Conservation (phyloP, 2,797 vertebrate genomes). For the Avahi laniger region DNA sequence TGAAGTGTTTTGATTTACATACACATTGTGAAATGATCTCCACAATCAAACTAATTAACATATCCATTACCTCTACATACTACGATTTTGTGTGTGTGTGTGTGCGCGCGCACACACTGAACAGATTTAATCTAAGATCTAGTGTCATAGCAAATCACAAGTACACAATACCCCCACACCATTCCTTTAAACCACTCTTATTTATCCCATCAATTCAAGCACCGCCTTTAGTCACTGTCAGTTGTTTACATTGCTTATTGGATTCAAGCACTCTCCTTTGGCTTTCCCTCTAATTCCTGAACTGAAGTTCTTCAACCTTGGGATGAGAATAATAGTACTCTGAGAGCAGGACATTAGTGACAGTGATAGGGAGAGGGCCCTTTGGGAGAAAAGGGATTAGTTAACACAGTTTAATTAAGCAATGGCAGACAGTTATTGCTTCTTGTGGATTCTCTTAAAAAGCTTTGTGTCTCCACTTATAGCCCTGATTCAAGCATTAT, state of each 20-base stretch:
- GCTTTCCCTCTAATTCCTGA: background rate
- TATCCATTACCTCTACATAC: background rate
- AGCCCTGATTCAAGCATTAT: background rate
- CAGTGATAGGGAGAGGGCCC: background rate
- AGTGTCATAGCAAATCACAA: background rate
- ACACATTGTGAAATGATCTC: background rate
- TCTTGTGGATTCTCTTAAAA: background rate
- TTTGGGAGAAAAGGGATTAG: background rate
- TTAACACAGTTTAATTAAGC: background rate
- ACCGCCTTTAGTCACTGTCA: background rate
- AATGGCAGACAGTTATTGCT: background rate
- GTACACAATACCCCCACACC: background rate
- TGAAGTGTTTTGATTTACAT: background rate
- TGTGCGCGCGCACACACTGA: rapidly evolving
- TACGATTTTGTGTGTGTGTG: background rate
- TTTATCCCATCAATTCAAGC: background rate
- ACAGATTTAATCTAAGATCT: background rate
- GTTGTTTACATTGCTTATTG: background rate
- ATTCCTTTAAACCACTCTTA: background rate
- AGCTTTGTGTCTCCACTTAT: background rate
- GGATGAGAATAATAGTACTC: background rate
- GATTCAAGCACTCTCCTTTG: background rate
- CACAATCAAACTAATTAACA: background rate
- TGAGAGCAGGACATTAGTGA: background rate
- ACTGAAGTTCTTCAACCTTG: background rate